These are phyloP conservation scores for Microctonus aethiopoides DNA, from an alignment of 2,888 invertebrate species.

Conservation along the genomic window DNA sequence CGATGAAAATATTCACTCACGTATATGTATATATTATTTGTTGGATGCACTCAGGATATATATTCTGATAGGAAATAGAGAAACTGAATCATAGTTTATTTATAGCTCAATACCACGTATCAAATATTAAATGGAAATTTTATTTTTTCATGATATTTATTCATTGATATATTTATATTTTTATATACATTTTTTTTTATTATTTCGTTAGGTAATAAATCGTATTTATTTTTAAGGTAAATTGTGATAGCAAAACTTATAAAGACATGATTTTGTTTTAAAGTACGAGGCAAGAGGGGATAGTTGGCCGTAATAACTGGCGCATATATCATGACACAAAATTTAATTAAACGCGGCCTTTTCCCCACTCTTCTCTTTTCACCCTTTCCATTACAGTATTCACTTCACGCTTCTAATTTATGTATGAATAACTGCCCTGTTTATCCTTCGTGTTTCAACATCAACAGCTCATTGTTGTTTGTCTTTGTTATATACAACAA, in stretches of 20 bases:
- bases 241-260: slow-evolving; percentile 37
- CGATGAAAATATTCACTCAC: slow-evolving; percentile 3
- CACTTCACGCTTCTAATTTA: slow-evolving; percentile 60
- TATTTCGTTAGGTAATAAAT: not conserved
- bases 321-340: slow-evolving; percentile 62
- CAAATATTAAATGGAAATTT: not conserved
- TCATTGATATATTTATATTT: not conserved
- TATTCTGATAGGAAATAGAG: not conserved
- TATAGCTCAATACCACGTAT: not conserved
- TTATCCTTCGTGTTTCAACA: slow-evolving; percentile 38
- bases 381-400: slow-evolving; percentile 46
- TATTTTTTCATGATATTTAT: not conserved
- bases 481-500: not conserved
- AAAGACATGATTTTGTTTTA: slow-evolving; percentile 46
- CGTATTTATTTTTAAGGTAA: not conserved
- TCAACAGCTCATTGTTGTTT: slow-evolving; percentile 22
- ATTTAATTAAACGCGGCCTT: slow-evolving; percentile 62
- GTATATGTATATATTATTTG: not conserved
- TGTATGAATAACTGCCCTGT: slow-evolving; percentile 59
- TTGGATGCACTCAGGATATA: not conserved
- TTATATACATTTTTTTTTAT: slow-evolving; percentile 4
- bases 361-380: not conserved
- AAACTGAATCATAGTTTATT: slow-evolving; percentile 10
- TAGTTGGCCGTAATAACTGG: slow-evolving; percentile 52
- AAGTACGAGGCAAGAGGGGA: slow-evolving; percentile 27